Percentiles rank a stretch among this genome's conserved stretches.
Evolutionary conservation across 2,888 invertebrate genomes (phyloP).

Genomic region (Nomada ruficornis): DNA sequence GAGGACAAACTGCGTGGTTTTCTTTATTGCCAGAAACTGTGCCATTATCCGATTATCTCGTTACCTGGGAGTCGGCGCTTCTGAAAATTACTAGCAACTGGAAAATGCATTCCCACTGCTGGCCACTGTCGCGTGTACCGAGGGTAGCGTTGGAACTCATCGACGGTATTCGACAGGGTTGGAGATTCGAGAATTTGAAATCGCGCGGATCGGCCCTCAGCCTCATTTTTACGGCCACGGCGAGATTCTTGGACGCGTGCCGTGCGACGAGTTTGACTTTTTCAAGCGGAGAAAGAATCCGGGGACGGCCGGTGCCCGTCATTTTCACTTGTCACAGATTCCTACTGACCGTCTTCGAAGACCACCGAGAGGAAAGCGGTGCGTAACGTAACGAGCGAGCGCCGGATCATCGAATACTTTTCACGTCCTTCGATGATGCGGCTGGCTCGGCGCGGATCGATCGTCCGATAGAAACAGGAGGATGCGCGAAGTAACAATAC

Average conservation of each 20-base stretch:
- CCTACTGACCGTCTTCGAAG: conserved; percentile 80
- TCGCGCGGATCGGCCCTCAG: no score
- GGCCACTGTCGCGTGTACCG: no score
- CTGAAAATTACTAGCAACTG: no score
- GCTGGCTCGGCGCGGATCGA: neutral
- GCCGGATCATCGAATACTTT: neutral
- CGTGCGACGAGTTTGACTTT: conserved; percentile 18
- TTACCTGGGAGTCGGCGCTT: no score
- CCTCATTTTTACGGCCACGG: no score
- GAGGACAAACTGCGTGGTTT: no score
- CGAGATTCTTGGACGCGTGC: conserved; percentile 1
- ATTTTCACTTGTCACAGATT: conserved; percentile 81
- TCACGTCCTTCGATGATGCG: neutral
- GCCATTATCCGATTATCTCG: no score
- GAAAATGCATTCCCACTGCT: no score
- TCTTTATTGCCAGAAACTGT: no score
- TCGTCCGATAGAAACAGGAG: neutral
- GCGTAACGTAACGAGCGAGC: conserved; percentile 7
- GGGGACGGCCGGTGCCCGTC: conserved; percentile 34
- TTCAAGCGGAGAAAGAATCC: conserved; percentile 36
- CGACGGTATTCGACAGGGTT: neutral
- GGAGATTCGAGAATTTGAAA: no score
- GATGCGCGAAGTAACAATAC: conserved; percentile 71
- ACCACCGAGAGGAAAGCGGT: conserved; percentile 67
- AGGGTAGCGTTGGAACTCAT: neutral